Conservation (phyloP, 1,140 invertebrate species). For the Metaphire vulgaris region DNA sequence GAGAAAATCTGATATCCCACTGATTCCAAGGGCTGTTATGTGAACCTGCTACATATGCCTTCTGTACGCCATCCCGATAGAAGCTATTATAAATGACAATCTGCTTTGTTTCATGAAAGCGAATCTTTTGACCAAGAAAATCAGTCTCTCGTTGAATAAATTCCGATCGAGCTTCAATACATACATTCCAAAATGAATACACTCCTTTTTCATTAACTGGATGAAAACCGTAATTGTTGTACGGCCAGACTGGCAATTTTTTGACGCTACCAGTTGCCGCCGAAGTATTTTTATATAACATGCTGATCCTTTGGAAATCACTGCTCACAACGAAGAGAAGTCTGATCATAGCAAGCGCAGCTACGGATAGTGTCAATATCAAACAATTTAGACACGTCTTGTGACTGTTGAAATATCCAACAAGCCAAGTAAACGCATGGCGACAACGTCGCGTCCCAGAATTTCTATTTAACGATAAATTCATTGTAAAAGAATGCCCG, state of each 20-base stretch:
- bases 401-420: neutral
- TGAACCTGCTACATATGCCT: neutral
- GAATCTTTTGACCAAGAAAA: neutral
- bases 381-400: neutral
- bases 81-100: constrained; percentile 22
- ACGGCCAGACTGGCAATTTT: neutral
- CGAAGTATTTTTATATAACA: neutral
- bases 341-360: neutral
- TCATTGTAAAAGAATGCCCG: too few relatives aligned
- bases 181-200: constrained; percentile 22
- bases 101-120: constrained; percentile 6
- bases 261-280: neutral
- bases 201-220: constrained; percentile 21
- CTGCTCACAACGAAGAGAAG: neutral
- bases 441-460: neutral
- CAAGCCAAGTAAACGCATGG: neutral
- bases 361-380: neutral
- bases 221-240: constrained; percentile 14
- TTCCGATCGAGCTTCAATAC: neutral
- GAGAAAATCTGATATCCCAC: constrained; percentile 9
- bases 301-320: neutral
- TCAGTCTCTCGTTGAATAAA: neutral
- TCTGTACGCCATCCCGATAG: constrained; percentile 3
- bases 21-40: neutral
- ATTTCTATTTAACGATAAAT: too few relatives aligned